Percentiles rank a stretch among this genome's conserved stretches.
Evolutionary conservation across 30 jellyfish, hydroid and myxozoan species (phyloP).

Genomic region (Phacellophora camtschatica): DNA sequence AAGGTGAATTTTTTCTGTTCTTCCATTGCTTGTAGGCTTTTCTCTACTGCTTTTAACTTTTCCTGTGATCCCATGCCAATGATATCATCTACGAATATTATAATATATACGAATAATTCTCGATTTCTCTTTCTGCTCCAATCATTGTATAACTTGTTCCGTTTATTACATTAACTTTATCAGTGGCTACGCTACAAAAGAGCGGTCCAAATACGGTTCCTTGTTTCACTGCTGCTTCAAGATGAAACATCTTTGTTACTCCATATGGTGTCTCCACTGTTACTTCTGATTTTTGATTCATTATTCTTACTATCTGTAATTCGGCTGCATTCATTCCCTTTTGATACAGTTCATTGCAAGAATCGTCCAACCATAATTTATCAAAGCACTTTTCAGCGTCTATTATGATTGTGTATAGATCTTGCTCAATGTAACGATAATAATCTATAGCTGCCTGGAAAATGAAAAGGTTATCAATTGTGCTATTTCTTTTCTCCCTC

Average conservation of each 20-base stretch:
- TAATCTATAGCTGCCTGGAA: constrained; percentile 17
- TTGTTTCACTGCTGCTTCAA: constrained; percentile 27
- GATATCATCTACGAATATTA: constrained; percentile 1
- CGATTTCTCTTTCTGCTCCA: constrained; percentile 5
- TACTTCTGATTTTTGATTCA: constrained; percentile 11
- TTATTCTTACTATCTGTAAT: constrained; percentile 4
- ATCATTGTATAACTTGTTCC: background rate
- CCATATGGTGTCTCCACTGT: constrained; percentile 32
- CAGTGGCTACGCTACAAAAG: background rate
- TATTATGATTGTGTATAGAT: background rate
- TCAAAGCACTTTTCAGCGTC: background rate
- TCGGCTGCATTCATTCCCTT: constrained; percentile 19
- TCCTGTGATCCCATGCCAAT: constrained; percentile 12
- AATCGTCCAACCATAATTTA: background rate
- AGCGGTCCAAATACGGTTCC: constrained; percentile 7
- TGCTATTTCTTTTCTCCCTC: background rate
- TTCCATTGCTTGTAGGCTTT: constrained; percentile 14
- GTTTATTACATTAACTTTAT: background rate
- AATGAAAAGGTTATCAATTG: constrained; percentile 10
- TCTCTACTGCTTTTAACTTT: background rate
- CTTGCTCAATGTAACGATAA: constrained; percentile 2
- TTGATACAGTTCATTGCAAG: constrained; percentile 13
- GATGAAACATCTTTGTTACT: background rate
- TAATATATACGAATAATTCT: no score
- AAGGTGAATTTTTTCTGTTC: constrained; percentile 2